A percentile compares a stretch with the other conserved stretches of the same genome.
These are phyloP conservation scores for Drosophila histrio DNA, from an alignment of 2,888 invertebrate genomes.

Conservation along the genomic window DNA sequence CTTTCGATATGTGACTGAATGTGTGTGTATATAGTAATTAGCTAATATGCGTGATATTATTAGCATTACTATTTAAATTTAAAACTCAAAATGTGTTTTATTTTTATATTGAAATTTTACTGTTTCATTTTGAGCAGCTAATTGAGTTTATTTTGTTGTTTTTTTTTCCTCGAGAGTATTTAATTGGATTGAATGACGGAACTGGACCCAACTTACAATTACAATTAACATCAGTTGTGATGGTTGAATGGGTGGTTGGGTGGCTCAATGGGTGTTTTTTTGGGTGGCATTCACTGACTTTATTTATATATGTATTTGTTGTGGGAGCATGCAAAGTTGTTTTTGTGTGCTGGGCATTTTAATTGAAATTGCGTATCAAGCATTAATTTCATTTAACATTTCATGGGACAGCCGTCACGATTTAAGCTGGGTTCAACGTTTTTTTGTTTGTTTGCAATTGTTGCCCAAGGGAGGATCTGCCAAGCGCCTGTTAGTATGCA, in stretches of 20 bases:
- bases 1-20: constrained; percentile 1
- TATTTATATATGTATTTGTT: constrained; percentile 17
- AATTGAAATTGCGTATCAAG: constrained; percentile 51
- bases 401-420: constrained; percentile 28
- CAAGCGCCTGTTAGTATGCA: constrained; percentile 25
- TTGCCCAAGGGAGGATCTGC: constrained; percentile 2
- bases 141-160: too few species aligned
- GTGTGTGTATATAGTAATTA: constrained; percentile 24
- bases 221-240: constrained; percentile 40
- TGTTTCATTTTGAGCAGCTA: constrained; percentile 4
- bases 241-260: constrained; percentile 4
- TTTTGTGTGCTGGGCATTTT: constrained; percentile 32
- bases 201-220: constrained; percentile 33
- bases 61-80: constrained; percentile 3
- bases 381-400: constrained; percentile 51
- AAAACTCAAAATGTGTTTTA: neutral
- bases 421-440: constrained; percentile 29
- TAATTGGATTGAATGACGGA: constrained; percentile 17
- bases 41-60: constrained; percentile 19
- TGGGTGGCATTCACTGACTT: constrained; percentile 4
- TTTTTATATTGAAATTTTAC: constrained; percentile 19
- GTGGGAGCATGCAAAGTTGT: constrained; percentile 10
- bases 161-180: constrained; percentile 5
- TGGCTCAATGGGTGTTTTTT: neutral
- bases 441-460: neutral